phyloP scores from a whole-genome alignment of 2,888 invertebrate species.

The Oscheius myriophilus region DNA sequence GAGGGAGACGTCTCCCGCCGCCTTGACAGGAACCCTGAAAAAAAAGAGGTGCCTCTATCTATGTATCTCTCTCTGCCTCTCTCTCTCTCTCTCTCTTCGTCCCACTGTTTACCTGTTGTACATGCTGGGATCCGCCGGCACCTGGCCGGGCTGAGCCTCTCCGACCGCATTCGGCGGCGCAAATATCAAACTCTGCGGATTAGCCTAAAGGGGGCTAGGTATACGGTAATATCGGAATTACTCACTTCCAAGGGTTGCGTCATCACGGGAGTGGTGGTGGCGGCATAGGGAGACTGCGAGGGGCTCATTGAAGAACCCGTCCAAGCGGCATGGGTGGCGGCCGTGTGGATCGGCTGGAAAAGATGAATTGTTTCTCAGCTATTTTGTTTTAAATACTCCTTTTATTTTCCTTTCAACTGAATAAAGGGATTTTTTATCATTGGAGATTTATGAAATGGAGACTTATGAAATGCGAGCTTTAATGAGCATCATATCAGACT shows the following conservation, averaged over 20 bases:
- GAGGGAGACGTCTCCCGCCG: slow-evolving; percentile 60
- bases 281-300: background rate
- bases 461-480: too few relatives aligned
- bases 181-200: slow-evolving; percentile 39
- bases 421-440: background rate
- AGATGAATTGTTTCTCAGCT: background rate
- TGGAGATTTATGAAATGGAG: background rate
- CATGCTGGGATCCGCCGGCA: too few relatives aligned
- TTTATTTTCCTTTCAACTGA: background rate
- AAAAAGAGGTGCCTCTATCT: background rate
- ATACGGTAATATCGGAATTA: background rate
- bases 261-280: background rate
- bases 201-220: slow-evolving; percentile 2
- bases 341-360: background rate
- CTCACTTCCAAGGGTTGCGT: slow-evolving; percentile 12
- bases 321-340: too few relatives aligned
- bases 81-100: background rate
- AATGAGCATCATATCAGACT: too few relatives aligned
- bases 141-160: too few relatives aligned
- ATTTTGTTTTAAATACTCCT: background rate
- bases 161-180: slow-evolving; percentile 51
- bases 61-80: too few relatives aligned
- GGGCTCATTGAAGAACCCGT: too few relatives aligned
- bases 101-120: too few relatives aligned
- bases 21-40: slow-evolving; percentile 54